Percentiles rank a stretch among this genome's conserved stretches.
Evolutionary conservation across 2,888 invertebrate genomes (phyloP).

Genomic region (Anarsia innoxiella): DNA sequence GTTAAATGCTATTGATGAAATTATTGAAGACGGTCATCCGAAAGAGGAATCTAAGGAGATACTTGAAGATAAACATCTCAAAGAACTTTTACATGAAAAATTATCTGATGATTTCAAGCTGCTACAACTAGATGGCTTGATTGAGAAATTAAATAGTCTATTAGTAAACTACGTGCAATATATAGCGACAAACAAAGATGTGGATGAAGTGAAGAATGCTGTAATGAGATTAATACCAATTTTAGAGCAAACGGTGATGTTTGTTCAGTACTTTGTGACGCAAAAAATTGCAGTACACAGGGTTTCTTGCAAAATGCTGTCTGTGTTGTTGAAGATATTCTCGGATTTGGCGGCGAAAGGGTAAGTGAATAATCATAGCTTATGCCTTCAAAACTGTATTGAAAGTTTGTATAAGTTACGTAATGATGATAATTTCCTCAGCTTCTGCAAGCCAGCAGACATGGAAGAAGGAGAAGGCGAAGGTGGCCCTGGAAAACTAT

Average conservation of each 20-base stretch:
- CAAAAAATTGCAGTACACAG: constrained; percentile 87
- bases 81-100: constrained; percentile 77
- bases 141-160: constrained; percentile 53
- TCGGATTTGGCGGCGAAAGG: constrained; percentile 84
- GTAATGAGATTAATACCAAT: constrained; percentile 77
- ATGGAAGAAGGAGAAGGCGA: constrained; percentile 84
- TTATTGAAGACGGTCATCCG: constrained; percentile 44
- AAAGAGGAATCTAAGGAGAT: constrained; percentile 66
- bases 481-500: constrained; percentile 72
- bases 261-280: constrained; percentile 86
- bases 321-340: constrained; percentile 88
- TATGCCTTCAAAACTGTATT: too few species aligned
- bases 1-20: constrained; percentile 49
- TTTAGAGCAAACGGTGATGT: constrained; percentile 83
- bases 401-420: background rate
- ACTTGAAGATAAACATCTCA: constrained; percentile 79
- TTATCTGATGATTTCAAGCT: constrained; percentile 76
- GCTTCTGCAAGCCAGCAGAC: constrained; percentile 95
- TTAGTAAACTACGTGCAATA: constrained; percentile 56
- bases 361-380: too few species aligned
- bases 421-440: constrained; percentile 37
- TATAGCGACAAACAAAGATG: constrained; percentile 33
- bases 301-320: constrained; percentile 87
- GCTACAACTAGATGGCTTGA: constrained; percentile 71
- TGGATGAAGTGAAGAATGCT: constrained; percentile 40